Evolutionary conservation across 53 echinoderm and acorn worm genomes (phyloP), one percentile per base, ranked within the genome.

Genomic region (Pentamera pediparva): DNA sequence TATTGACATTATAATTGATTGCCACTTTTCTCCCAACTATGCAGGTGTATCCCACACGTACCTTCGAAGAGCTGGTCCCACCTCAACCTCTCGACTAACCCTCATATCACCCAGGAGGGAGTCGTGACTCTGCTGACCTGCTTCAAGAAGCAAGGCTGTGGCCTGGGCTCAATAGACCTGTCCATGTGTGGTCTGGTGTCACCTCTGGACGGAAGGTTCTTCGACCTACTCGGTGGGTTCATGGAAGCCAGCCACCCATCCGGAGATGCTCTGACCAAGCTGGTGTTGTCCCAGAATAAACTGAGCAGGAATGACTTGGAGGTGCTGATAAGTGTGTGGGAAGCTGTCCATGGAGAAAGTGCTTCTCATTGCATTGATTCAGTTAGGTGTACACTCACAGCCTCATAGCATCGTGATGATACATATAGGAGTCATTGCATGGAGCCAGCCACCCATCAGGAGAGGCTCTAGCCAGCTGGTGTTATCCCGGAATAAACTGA

Each of bases 261-360:
- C 17, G 59, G 76, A 34, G 83, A 83, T 1, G 60, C 76, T 25
- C 62, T 83, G 18, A 49, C 70, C 57, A 70, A 59, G 15, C 58
- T 92, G 27, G 59, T 75, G 47, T 35, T 92, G 78, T 84, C 82
- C 18, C 78, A 85, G 38, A 88, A 78, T n/a, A 65, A 60, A 24
- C 80, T 92, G 78, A 82, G 65, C 35, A 84, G 85, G 58, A 53
- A 67, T 53, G 92, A 92, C 51, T 55, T 65, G 33, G 81, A 92
- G 82, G 21, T 88, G n/a, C 19, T 92, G 81, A 78, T 88, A 36
- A 88, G 82, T 9, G 62, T 92, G 22, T 92, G 92, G 92, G 82
- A 92, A 50, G 85, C 76, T 2, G 85, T 82, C 19, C 88, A 92
- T 53, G 88, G 82, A 17, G 65, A 59, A 22, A 55, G 53, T 15